A percentile compares a stretch with the other conserved stretches of the same genome.
phyloP scores from a whole-genome alignment of 2,113 vertebrate species.

The Arizona elegans region DNA sequence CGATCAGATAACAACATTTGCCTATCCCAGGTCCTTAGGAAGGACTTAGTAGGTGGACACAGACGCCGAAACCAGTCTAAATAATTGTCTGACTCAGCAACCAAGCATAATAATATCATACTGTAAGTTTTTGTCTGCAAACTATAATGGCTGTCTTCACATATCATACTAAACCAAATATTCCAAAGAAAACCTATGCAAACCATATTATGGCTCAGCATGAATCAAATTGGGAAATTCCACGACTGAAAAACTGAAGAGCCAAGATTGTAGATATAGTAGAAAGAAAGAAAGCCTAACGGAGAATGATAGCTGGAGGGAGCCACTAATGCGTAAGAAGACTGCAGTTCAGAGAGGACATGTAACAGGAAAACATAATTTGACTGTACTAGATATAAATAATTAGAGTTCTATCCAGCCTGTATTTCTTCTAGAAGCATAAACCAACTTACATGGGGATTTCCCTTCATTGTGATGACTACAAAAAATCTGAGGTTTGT shows the following conservation, averaged over 20 bases:
- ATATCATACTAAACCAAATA: not conserved
- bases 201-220: not conserved
- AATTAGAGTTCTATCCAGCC: not conserved
- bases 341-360: not conserved
- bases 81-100: not conserved
- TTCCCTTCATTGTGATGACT: not conserved
- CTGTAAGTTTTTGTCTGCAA: not conserved
- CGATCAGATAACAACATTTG: not conserved
- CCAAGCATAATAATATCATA: not conserved
- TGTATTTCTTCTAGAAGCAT: not conserved
- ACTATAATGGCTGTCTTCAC: not conserved
- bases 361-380: not conserved
- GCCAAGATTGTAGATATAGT: not conserved
- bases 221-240: not conserved
- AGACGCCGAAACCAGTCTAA: not conserved
- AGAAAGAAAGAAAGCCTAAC: not conserved
- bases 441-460: not conserved
- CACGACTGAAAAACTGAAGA: not conserved
- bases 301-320: not conserved
- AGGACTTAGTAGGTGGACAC: not conserved
- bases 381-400: not conserved
- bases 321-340: not conserved
- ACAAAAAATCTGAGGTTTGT: not conserved
- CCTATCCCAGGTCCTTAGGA: not conserved
- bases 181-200: not conserved